Evolutionary conservation across 2,797 vertebrate species (phyloP).

Genomic region (Mormyrus proboscirostris): DNA sequence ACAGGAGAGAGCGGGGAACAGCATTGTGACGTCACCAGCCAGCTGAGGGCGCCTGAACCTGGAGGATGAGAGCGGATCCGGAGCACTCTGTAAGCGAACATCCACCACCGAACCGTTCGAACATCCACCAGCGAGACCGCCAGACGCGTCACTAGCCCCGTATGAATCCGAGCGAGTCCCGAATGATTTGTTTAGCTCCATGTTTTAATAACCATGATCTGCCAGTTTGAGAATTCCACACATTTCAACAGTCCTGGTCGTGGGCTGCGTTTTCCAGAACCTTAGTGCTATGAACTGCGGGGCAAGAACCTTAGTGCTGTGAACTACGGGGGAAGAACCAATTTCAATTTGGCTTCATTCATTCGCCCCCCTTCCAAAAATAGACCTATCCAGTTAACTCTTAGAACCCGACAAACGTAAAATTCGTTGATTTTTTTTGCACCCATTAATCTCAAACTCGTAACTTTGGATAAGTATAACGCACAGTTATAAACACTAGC

Average conservation of each 20-base stretch:
- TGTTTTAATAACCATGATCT: background rate
- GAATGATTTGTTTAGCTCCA: background rate
- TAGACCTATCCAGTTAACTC: background rate
- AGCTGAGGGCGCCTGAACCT: constrained; percentile 2
- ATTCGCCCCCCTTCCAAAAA: background rate
- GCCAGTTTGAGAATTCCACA: background rate
- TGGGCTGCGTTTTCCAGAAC: background rate
- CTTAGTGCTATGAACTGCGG: background rate
- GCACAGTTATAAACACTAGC: background rate
- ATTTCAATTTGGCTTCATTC: background rate
- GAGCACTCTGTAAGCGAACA: background rate
- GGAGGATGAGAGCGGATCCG: background rate
- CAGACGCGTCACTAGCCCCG: background rate
- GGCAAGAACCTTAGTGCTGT: background rate
- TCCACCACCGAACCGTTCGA: background rate
- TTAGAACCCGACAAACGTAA: background rate
- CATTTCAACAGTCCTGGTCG: background rate
- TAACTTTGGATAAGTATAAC: background rate
- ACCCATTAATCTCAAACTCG: background rate
- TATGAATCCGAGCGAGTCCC: background rate
- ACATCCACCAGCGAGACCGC: background rate
- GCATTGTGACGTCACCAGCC: constrained; percentile 13
- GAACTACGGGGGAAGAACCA: background rate
- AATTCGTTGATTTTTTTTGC: background rate
- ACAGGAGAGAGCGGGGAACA: constrained; percentile 9